Conservation (phyloP, 2,113 vertebrate genomes). For the Poecile atricapillus region DNA sequence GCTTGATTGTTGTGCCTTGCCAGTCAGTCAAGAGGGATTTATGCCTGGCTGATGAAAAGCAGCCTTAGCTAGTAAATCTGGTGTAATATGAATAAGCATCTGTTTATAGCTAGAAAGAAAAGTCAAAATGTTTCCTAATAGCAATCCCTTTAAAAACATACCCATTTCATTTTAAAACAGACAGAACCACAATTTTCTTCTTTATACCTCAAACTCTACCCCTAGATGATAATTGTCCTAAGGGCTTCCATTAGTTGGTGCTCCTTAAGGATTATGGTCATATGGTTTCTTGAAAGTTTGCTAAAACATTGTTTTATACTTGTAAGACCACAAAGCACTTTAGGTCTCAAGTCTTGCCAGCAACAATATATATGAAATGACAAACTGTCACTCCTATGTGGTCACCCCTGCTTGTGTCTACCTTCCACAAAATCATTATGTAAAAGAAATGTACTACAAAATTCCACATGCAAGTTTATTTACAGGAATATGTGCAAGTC, state of each 20-base stretch:
- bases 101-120: constrained; percentile 36
- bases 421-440: not conserved
- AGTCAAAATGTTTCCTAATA: constrained; percentile 17
- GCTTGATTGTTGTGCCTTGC: not conserved
- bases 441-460: not conserved
- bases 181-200: not conserved
- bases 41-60: constrained; percentile 22
- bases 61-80: constrained; percentile 38
- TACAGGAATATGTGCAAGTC: not conserved
- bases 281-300: not conserved
- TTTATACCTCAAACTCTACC: not conserved
- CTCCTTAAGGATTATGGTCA: not conserved
- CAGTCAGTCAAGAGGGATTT: constrained; percentile 28
- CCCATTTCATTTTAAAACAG: not conserved
- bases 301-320: not conserved
- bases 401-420: not conserved
- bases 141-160: not conserved
- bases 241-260: not conserved
- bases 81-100: constrained; percentile 21
- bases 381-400: not conserved
- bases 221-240: not conserved
- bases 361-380: not conserved
- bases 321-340: not conserved
- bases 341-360: not conserved
- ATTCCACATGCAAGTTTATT: not conserved